Base-by-base conservation (phyloP, 2,797 vertebrate species). In the Sebastes minor region DNA sequence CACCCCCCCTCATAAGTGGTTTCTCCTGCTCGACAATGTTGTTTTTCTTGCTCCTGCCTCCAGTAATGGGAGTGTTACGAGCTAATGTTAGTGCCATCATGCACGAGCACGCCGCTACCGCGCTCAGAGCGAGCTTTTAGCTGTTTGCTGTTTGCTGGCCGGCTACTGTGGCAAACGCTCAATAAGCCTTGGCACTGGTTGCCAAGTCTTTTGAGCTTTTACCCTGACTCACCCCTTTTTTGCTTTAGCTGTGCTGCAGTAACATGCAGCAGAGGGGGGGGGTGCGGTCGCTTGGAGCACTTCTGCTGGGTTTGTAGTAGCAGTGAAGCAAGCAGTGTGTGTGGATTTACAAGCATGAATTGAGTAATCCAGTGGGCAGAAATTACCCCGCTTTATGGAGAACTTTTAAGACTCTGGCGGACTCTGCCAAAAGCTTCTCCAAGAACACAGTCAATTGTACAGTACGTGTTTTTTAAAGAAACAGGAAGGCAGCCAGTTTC, bases 331-430 rank as follows among this genome's bases (percentile, higher is more conserved):
- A 83, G 72, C 71, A 25, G 71, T 71, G 14, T 79, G 77, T 72
- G 65, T 73, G 28, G 64, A 83, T 86, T 90, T 91, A 85, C 71
- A 63, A 85, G 82, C 75, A 69, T 68, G 86, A 81, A 80, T 88
- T 83, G 86, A 71, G 90, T 89, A 92, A 94, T 87, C 82, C 84
- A 81, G 70, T 85, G 83, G 81, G 84, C 75, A 88, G 78, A 87
- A 88, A 89, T 89, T 82, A 89, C 57, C 80, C 28, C 5, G 12
- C 66, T 90, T 93, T 88, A 90, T 90, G 83, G 86, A 84, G 85
- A 88, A 71, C 60, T 83, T 81, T 81, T 79, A 83, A 86, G 84
- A 82, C 77, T 78, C 6, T 6, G 33, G 2, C 30, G 14, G 33
- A 74, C 74, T 75, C 33, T 76, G 81, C 81, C 81, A 88, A 80